Conservation (phyloP, 2,113 vertebrate species). For the Microcebus griseorufus region DNA sequence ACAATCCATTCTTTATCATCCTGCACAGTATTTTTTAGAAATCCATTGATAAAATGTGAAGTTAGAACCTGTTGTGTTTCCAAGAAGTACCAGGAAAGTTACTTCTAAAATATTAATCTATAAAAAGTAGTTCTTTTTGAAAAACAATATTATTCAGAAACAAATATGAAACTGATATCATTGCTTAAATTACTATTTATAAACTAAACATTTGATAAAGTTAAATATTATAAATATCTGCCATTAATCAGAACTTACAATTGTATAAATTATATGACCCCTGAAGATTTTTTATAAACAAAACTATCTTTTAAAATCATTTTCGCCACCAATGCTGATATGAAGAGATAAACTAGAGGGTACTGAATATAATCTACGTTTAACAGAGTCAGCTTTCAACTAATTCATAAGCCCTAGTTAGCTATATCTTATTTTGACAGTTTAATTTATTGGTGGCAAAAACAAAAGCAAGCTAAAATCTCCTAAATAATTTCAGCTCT, state of each 20-base stretch:
- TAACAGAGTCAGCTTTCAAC: background rate
- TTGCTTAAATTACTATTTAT: background rate
- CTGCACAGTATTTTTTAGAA: slow-evolving; percentile 33
- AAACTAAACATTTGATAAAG: background rate
- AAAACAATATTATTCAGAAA: slow-evolving; percentile 30
- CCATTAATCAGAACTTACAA: background rate
- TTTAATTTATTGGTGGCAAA: background rate
- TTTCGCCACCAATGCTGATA: background rate
- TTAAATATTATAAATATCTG: background rate
- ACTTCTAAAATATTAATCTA: background rate
- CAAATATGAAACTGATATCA: background rate
- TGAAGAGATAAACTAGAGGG: background rate
- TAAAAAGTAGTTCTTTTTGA: background rate
- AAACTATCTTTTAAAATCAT: slow-evolving; percentile 33
- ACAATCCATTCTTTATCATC: slow-evolving; percentile 21
- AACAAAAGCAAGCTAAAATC: slow-evolving; percentile 37
- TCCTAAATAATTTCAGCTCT: background rate
- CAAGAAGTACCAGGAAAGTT: slow-evolving; percentile 20
- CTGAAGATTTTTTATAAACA: background rate
- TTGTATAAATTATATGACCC: background rate
- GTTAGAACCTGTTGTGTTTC: slow-evolving; percentile 26
- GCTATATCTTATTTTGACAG: slow-evolving; percentile 31
- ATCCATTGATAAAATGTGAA: background rate
- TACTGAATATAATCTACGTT: background rate
- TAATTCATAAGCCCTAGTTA: background rate